phyloP scores from a whole-genome alignment of 2,888 invertebrate species.

The Drosophila vallismaia region DNA sequence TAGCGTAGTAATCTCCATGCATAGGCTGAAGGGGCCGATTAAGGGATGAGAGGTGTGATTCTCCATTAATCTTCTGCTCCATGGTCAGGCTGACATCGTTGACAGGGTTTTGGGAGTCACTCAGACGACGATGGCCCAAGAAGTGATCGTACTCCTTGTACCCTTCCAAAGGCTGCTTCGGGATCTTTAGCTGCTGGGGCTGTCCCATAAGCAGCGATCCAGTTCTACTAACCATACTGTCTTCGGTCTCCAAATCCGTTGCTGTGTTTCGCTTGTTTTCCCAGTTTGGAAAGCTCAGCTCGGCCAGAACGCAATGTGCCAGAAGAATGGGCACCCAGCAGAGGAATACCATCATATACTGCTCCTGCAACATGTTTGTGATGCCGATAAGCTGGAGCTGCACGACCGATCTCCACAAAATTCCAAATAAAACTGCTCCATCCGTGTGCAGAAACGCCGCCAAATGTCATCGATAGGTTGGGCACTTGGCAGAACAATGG shows the following conservation, averaged over 20 bases:
- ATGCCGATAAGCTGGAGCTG: neutral
- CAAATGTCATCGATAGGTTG: conserved; percentile 38
- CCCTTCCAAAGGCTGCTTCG: conserved; percentile 52
- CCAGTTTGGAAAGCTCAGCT: conserved; percentile 18
- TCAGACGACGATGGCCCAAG: conserved; percentile 80
- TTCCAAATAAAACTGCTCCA: conserved; percentile 43
- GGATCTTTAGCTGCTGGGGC: conserved; percentile 57
- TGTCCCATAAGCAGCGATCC: conserved; percentile 51
- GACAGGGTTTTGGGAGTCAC: conserved; percentile 70
- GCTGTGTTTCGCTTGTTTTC: conserved; percentile 10
- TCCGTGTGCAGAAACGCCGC: conserved; percentile 7
- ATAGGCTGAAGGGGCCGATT: conserved; percentile 19
- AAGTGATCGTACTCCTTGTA: conserved; percentile 86
- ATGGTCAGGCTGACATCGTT: conserved; percentile 54
- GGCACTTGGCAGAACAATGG: conserved; percentile 49
- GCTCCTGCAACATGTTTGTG: conserved; percentile 8
- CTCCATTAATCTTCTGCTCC: conserved; percentile 27
- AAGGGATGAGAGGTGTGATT: conserved; percentile 11
- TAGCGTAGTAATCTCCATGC: conserved; percentile 24
- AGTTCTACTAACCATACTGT: conserved; percentile 58
- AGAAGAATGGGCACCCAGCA: conserved; percentile 6
- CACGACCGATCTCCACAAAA: conserved; percentile 43
- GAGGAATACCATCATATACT: neutral
- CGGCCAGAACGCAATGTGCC: neutral
- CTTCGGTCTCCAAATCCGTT: conserved; percentile 47